Base-by-base conservation (phyloP, 64 coral and sea anemone species). In the Pachyseris speciosa region DNA sequence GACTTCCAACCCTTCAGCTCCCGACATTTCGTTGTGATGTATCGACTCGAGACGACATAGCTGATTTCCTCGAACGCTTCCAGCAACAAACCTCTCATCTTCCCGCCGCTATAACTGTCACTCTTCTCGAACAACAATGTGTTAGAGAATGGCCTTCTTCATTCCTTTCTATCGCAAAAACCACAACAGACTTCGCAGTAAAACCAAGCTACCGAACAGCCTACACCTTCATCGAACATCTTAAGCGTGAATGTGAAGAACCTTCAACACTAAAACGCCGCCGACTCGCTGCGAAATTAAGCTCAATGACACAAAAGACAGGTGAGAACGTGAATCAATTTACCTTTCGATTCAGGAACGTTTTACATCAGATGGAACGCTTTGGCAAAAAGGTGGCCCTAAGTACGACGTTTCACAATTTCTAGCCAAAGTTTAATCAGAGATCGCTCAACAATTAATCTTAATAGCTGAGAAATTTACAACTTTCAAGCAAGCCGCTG, bases 101-200 rank as follows among this genome's bases (percentile, higher is more conserved):
- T 44, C 24, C 64, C 10, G 25, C 74, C 42, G 20, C 28, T 17
- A 58, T 90, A 16, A 58, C 44, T 37, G 28, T 90, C 4, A 17
- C 63, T 37, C 64, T 90, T 10, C 88, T 90, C 17, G 73, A 80
- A 52, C 88, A 90, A 83, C 88, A 71, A 58, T 69, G 43, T 70
- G 41, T 67, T 19, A 76, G 76, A 9, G 42, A 90, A 39, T 90
- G 88, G 88, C 64, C 75, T n/a, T 45, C 29, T 67, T 90, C 88
- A 79, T 63, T 83, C 20, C 37, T 83, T 9, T 75, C 88, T 45
- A 55, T 90, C 39, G 52, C 36, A 38, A 58, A 41, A 47, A 15
- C 38, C 61, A 59, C 16, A 2, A 20, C 80, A 33, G 75, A 37
- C 24, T 83, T 83, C 15, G 28, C 76, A 49, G 42, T 83, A 15